Base-by-base conservation (phyloP, 2,797 vertebrate genomes). In the Xiphophorus birchmanni region DNA sequence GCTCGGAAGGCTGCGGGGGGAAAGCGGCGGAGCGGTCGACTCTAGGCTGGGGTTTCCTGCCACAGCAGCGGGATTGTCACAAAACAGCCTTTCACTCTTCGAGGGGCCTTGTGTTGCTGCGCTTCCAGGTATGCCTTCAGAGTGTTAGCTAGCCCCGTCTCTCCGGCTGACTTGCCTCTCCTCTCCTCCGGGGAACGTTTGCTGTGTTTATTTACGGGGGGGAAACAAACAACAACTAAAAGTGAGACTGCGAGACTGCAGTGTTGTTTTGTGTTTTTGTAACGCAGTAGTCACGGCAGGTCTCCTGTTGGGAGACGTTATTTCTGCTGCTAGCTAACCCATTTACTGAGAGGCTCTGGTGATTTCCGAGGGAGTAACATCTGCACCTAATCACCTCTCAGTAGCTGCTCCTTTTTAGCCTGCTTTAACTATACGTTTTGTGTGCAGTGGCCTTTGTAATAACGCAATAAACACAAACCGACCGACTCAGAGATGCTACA, bases 1-100 rank as follows among this genome's bases (percentile, higher is more conserved):
- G 92, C 92, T 84, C 76, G 50, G 47, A 76, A 90, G 93, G 92
- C 88, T 87, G 90, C 91, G 77, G 90, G 32, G 90, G 91, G 81
- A 92, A 90, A 91, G 94, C 95, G 94, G 95, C 92, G 94, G 92
- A 95, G 93, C 87, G 60, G 87, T 91, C 92, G 91, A 95, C 93
- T 95, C 94, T 26, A 95, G 95, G 40, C 95, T 88, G 95, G 93
- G 95, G 91, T 95, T 95, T 94, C 94, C 94, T 93, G 93, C 94
- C 93, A 94, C 91, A 93, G 91, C 93, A 86, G 94, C 93, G 92
- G 94, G 94, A 90, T 93, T 95, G 89, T 92, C 93, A 94, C 93
- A 93, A 90, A 94, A 90, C 93, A 93, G 90, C 93, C 91, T 86
- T 87, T 91, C 84, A 89, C 87, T 82, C 89, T 90, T 82, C 87